Evolutionary conservation across 2,888 invertebrate species (phyloP), one percentile per base, ranked within the genome.

Genomic region (Caenorhabditis macrosperma): DNA sequence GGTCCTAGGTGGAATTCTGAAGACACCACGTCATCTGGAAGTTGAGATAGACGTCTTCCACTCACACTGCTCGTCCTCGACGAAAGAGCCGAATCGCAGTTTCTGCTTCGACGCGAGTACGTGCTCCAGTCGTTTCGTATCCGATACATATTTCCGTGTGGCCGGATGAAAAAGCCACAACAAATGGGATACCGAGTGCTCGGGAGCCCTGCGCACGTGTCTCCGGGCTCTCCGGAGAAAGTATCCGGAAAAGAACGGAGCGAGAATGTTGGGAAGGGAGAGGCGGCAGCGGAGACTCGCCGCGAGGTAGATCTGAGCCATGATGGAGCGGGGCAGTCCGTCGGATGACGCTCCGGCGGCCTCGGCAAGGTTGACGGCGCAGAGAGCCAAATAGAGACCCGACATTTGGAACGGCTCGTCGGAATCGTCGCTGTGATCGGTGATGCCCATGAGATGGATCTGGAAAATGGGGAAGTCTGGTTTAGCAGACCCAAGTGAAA

Each of bases 281-380:
- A 90, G 41, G 26, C 87, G 85, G 24, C 81, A 81, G 17, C 82
- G 67, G 1, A 85, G 55, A 1, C 82, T 82, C 0, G 86, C 86
- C 4, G 77, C 79, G 5, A 83, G 64, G 54, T 83, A 85, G 33
- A 86, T 86, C 46, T 84, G 79, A 20, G 85, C 86, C 76, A 82
- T 82, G 10, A 82, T 66, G 10, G 78, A 77, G 33, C 83, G 44
- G 3, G 85, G 83, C 10, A 86, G 79, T 17, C 86, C 86, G 26
- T 84, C 85, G 10, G 63, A 46, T 15, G 82, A 83, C 9, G 81
- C 80, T 22, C 90, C 90, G 7, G 90, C 88, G 15, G 85, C 84
- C 75, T 90, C 90, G 0, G 89, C 89, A 15, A 89, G 76, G 54
- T 90, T 90, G 5, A 88, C 90, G 5, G 90, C 88, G 15, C 85